Base-by-base conservation (phyloP, 2,113 vertebrate species). In the Axis porcinus region DNA sequence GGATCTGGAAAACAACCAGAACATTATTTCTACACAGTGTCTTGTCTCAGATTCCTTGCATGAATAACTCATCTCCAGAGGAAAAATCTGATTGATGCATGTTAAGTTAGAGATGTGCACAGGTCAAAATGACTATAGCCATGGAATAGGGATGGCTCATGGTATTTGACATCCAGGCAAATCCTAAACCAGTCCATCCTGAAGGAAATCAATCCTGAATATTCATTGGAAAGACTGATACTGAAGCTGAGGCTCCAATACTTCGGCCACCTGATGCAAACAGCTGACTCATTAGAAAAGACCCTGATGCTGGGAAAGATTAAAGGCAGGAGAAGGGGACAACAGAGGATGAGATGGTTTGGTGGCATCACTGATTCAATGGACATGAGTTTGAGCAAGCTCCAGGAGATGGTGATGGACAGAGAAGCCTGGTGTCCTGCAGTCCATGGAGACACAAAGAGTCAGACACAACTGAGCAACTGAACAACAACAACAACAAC, bases 131-230 rank as follows among this genome's bases (percentile, higher is more conserved):
- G n/a, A 70, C 67, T 36, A 17, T 36, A 21, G 25, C 27, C 54
- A 7, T 5, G 23, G 14, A 21, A 10, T 3, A 50, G 43, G 36
- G 16, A 17, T 1, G 0, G 19, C 27, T 58, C 2, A 2, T 3
- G n/a, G 19, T 40, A 70, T 70, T 23, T 70, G 67, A 40, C n/a
- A 40, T 70, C 67, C 19, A 70, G n/a, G 19, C 9, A 70, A 70
- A 70, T 36, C 64, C 64, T 19, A 70, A 70, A 36, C 9, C n/a
- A 70, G n/a, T 70, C 67, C 10, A 13, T 70, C 19, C n/a, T 23
- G 67, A 70, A 70, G n/a, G 19, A 70, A 70, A 70, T 70, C 67
- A 70, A 40, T 40, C n/a, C 0, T 23, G 36, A 70, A 70, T 23
- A 40, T 40, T 40, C 67, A 70, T 70, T 40, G 67, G n/a, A 70